Conservation (phyloP, 2,888 invertebrate genomes). For the Cremastobaeus sp. region DNA sequence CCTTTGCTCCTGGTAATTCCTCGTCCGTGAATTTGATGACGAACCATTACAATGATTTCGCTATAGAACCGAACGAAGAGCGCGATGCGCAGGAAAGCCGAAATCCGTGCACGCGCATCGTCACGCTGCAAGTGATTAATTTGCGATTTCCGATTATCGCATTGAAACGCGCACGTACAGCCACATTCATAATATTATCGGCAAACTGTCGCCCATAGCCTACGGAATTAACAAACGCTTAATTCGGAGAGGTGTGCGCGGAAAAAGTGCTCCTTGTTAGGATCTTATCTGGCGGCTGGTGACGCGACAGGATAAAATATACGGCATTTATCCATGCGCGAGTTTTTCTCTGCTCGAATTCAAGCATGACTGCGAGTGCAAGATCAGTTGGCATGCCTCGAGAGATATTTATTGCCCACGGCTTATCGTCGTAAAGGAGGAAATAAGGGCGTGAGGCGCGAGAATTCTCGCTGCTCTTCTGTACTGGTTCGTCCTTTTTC, state of each 20-base stretch:
- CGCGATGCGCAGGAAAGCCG: background rate
- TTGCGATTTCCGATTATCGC: constrained; percentile 21
- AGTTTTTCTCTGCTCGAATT: constrained; percentile 60
- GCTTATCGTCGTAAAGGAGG: constrained; percentile 67
- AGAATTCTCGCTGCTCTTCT: constrained; percentile 59
- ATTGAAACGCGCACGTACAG: constrained; percentile 2
- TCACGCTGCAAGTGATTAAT: constrained; percentile 18
- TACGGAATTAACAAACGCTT: constrained; percentile 47
- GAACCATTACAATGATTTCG: constrained; percentile 20
- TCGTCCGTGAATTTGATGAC: constrained; percentile 41
- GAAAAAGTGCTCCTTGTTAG: constrained; percentile 44
- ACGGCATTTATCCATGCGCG: constrained; percentile 59
- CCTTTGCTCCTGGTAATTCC: constrained; percentile 52
- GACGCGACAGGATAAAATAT: constrained; percentile 60
- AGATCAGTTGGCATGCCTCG: constrained; percentile 61
- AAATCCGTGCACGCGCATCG: constrained; percentile 3
- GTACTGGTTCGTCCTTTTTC: constrained; percentile 55
- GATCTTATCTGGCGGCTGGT: constrained; percentile 55
- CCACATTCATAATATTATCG: constrained; percentile 35
- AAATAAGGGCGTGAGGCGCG: constrained; percentile 61
- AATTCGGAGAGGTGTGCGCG: constrained; percentile 20
- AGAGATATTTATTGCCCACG: constrained; percentile 67
- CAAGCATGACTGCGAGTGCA: constrained; percentile 58
- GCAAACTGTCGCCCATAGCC: constrained; percentile 3
- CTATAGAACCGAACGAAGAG: constrained; percentile 14